A percentile compares a stretch with the other conserved stretches of the same genome.
Evolutionary conservation across 1,140 invertebrate species (phyloP).

Genomic region (Drosophila bipectinata): DNA sequence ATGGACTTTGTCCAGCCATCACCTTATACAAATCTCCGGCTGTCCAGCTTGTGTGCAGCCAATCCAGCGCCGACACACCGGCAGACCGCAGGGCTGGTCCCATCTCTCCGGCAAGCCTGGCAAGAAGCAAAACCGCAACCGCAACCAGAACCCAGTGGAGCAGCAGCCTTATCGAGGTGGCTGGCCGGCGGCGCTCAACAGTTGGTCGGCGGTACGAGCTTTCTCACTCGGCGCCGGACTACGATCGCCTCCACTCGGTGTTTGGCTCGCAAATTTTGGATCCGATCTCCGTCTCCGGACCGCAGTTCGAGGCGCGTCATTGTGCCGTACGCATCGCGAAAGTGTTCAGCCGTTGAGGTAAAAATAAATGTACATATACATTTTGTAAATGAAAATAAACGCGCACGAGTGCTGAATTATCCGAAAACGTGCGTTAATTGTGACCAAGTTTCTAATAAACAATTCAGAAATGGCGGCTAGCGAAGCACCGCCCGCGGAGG

Average conservation of each 20-base stretch:
- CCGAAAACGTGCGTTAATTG: constrained; percentile 31
- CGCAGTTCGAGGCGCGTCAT: constrained; percentile 34
- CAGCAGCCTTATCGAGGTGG: constrained; percentile 22
- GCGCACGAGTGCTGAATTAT: constrained; percentile 36
- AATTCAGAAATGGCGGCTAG: constrained; percentile 50
- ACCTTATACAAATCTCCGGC: constrained; percentile 11
- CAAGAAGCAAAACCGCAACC: constrained; percentile 3
- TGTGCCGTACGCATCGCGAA: constrained; percentile 35
- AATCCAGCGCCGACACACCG: constrained; percentile 35
- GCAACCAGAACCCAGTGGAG: constrained; percentile 2
- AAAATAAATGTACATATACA: constrained; percentile 50
- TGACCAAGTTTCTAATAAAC: constrained; percentile 1
- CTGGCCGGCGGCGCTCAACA: constrained; percentile 17
- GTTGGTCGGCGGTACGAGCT: constrained; percentile 32
- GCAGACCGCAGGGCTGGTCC: too few species aligned
- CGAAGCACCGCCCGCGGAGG: constrained; percentile 36
- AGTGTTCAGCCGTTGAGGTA: constrained; percentile 27
- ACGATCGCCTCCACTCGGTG: constrained; percentile 33
- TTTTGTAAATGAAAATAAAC: constrained; percentile 41
- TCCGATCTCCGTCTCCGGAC: neutral
- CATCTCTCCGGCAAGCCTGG: constrained; percentile 12
- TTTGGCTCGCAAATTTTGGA: constrained; percentile 13
- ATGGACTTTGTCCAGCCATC: constrained; percentile 38
- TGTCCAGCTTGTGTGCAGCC: constrained; percentile 31
- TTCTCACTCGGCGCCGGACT: constrained; percentile 22